Percentiles rank a stretch among this genome's conserved stretches.
Conservation (phyloP, 2,113 vertebrate species). For the Sardina pilchardus region DNA sequence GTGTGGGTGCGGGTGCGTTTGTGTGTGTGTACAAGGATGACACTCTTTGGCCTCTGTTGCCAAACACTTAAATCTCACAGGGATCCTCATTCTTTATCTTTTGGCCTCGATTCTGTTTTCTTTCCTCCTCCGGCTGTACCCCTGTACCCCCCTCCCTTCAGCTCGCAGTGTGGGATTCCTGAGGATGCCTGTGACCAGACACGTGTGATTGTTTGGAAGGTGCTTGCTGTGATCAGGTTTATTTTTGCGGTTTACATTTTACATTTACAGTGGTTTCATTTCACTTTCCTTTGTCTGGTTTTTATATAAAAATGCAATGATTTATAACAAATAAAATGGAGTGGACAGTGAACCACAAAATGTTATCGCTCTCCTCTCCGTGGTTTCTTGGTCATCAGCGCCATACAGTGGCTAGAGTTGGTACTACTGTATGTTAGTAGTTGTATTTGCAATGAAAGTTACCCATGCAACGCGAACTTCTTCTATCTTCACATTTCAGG, state of each 20-base stretch:
- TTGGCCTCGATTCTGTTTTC: neutral
- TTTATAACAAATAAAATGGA: slow-evolving; percentile 80
- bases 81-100: slow-evolving; percentile 7
- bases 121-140: neutral
- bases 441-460: neutral
- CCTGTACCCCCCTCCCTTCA: neutral
- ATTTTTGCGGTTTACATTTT: slow-evolving; percentile 59
- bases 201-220: neutral
- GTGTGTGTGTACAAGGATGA: neutral
- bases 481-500: neutral
- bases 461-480: neutral
- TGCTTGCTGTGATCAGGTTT: slow-evolving; percentile 54
- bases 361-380: neutral
- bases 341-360: slow-evolving; percentile 56
- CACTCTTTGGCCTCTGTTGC: slow-evolving; percentile 12
- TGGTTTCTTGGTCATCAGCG: neutral
- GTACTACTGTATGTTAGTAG: neutral
- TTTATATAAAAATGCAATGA: slow-evolving; percentile 76
- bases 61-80: slow-evolving; percentile 9
- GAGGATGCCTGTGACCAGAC: slow-evolving; percentile 15
- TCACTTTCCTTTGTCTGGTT: slow-evolving; percentile 61
- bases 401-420: neutral
- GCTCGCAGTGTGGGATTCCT: neutral
- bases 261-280: slow-evolving; percentile 68
- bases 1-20: neutral